These are phyloP conservation scores for Lophius americanus DNA, from an alignment of 2,797 vertebrate genomes.

Conservation along the genomic window DNA sequence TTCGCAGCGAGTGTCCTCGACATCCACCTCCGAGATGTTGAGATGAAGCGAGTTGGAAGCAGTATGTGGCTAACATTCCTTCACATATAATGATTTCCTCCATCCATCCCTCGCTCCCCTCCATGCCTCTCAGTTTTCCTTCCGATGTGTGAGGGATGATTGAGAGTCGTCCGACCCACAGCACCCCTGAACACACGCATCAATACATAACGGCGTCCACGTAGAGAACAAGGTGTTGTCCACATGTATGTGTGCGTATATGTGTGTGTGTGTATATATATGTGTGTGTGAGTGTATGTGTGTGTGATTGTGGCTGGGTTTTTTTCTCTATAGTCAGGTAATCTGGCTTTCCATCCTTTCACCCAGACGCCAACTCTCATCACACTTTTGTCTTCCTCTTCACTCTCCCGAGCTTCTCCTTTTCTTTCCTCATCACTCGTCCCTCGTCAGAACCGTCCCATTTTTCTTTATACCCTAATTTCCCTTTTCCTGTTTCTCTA, in stretches of 20 bases:
- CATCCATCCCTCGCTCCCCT: not conserved
- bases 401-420: slow-evolving; percentile 7
- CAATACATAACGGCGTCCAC: slow-evolving; percentile 67
- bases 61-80: slow-evolving; percentile 38
- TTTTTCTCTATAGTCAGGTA: slow-evolving; percentile 9
- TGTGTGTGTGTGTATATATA: slow-evolving; percentile 2
- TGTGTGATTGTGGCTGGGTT: slow-evolving; percentile 1
- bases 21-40: slow-evolving; percentile 48
- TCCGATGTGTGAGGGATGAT: slow-evolving; percentile 59
- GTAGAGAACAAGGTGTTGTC: slow-evolving; percentile 5
- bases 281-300: no score
- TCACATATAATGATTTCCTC: slow-evolving; percentile 46
- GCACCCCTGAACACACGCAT: slow-evolving; percentile 62
- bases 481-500: slow-evolving; percentile 9
- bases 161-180: slow-evolving; percentile 56
- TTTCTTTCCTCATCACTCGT: slow-evolving; percentile 10
- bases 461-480: slow-evolving; percentile 26
- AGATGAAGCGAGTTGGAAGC: slow-evolving; percentile 49
- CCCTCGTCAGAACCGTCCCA: slow-evolving; percentile 27
- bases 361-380: slow-evolving; percentile 52
- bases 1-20: slow-evolving; percentile 52
- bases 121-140: slow-evolving; percentile 38
- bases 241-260: no score
- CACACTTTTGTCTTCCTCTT: slow-evolving; percentile 43
- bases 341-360: slow-evolving; percentile 32